A percentile compares a stretch with the other conserved stretches of the same genome.
phyloP scores from a whole-genome alignment of 37 sponge, comb jelly and placozoan genomes.

The Diacarnus erythraeanus region DNA sequence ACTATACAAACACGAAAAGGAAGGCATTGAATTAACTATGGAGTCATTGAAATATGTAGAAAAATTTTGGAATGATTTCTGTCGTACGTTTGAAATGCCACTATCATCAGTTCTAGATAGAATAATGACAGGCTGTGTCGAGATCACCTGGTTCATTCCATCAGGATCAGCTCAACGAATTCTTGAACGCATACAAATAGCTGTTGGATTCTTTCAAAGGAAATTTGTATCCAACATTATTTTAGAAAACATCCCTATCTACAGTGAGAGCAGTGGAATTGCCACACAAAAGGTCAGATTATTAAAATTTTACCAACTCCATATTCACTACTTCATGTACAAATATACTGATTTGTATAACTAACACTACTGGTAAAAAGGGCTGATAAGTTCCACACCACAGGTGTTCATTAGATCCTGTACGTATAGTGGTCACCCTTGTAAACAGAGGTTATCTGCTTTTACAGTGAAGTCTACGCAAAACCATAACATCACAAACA shows the following conservation, averaged over 20 bases:
- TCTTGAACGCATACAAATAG: neutral
- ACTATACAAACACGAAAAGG: neutral
- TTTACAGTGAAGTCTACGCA: too few relatives aligned
- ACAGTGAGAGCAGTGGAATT: neutral
- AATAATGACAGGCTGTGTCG: neutral
- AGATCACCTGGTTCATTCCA: slow-evolving; percentile 12
- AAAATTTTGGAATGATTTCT: neutral
- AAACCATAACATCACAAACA: too few relatives aligned
- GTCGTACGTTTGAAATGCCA: neutral
- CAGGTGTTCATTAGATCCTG: too few relatives aligned
- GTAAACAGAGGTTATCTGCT: too few relatives aligned
- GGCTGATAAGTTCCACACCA: too few relatives aligned
- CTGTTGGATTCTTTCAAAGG: neutral
- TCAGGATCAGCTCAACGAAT: slow-evolving; percentile 1
- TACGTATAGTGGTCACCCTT: too few relatives aligned
- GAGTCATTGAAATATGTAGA: neutral
- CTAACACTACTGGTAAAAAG: too few relatives aligned
- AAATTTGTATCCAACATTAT: neutral
- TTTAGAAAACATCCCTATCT: neutral
- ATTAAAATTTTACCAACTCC: too few relatives aligned
- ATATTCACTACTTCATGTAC: too few relatives aligned
- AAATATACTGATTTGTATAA: too few relatives aligned
- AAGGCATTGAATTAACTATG: neutral
- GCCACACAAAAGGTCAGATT: neutral
- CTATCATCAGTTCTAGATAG: neutral